phyloP scores from a whole-genome alignment of 2,888 invertebrate genomes.

The Sesia bembeciformis region DNA sequence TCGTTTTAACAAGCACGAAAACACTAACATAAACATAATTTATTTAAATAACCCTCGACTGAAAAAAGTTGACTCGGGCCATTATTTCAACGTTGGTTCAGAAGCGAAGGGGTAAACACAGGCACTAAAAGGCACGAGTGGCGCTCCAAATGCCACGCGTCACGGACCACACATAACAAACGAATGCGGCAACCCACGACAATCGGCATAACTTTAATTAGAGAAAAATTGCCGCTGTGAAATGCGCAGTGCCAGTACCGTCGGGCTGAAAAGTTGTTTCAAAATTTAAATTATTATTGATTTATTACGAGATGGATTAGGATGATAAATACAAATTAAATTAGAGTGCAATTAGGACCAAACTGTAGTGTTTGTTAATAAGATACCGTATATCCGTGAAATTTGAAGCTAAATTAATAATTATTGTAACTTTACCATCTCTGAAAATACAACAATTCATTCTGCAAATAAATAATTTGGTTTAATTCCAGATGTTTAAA shows the following conservation, averaged over 20 bases:
- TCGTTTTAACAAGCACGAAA: no score
- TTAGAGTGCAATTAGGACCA: no score
- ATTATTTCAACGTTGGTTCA: conserved; percentile 42
- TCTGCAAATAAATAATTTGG: no score
- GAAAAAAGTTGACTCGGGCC: conserved; percentile 37
- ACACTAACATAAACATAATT: neutral
- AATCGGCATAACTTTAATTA: conserved; percentile 73
- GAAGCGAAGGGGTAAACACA: conserved; percentile 55
- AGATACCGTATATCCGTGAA: no score
- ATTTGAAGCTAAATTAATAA: no score
- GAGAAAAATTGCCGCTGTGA: conserved; percentile 66
- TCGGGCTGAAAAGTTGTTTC: conserved; percentile 14
- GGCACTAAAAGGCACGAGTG: conserved; percentile 69
- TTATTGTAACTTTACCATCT: no score
- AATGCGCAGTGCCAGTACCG: conserved; percentile 39
- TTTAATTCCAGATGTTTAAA: no score
- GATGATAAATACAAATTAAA: no score
- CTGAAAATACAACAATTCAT: no score
- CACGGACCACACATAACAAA: conserved; percentile 67
- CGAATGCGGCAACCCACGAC: conserved; percentile 54
- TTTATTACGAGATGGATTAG: no score
- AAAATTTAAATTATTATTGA: neutral
- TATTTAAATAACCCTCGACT: conserved; percentile 23
- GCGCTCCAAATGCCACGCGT: conserved; percentile 64
- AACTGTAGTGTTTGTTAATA: no score